Conservation (phyloP, 2,797 vertebrate genomes). For the Babyrousa celebensis region DNA sequence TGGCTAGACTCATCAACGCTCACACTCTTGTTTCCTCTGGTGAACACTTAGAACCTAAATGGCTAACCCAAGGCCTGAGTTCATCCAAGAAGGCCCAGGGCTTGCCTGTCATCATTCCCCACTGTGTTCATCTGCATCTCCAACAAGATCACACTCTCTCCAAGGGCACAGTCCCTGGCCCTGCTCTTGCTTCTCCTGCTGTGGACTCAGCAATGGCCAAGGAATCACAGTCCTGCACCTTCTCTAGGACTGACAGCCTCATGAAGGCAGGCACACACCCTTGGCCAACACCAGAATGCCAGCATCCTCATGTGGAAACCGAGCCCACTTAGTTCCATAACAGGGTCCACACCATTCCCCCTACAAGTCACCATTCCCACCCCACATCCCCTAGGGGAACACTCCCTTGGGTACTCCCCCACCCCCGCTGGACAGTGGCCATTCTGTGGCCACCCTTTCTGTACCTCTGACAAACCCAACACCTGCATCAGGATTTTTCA, state of each 20-base stretch:
- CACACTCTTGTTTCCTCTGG: background rate
- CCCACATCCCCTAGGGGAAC: fast-evolving
- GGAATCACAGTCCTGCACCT: background rate
- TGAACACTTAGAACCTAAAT: background rate
- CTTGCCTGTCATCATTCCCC: background rate
- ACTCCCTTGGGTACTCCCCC: background rate
- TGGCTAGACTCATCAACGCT: background rate
- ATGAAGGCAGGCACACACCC: background rate
- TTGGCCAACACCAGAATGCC: background rate
- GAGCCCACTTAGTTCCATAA: background rate
- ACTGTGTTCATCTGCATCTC: background rate
- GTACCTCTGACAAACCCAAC: background rate
- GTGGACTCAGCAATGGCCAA: background rate
- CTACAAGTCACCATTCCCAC: background rate
- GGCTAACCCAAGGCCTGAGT: background rate
- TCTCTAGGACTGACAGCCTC: background rate
- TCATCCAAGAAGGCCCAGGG: background rate
- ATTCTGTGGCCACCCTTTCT: background rate
- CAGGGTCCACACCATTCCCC: too few species aligned
- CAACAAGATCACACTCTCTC: background rate
- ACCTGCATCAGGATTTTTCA: background rate
- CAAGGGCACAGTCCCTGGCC: background rate
- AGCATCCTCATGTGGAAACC: background rate
- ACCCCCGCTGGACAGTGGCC: background rate
- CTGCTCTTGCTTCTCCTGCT: background rate